phyloP scores from a whole-genome alignment of 2,888 invertebrate genomes.

The Brachypalpus laphriformis region DNA sequence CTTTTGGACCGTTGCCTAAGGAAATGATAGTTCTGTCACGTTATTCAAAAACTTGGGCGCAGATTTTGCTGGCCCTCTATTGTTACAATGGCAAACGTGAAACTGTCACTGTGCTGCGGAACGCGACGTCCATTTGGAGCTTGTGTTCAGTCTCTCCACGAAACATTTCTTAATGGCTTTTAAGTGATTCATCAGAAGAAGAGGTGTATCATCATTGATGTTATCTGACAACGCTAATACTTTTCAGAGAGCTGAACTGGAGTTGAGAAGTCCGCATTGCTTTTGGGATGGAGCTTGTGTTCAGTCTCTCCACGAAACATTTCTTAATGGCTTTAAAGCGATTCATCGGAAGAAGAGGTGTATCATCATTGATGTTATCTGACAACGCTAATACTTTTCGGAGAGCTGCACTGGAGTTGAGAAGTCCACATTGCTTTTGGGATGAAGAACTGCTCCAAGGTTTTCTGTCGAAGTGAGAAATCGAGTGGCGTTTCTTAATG shows the following conservation, averaged over 20 bases:
- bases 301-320: background rate
- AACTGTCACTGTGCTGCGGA: background rate
- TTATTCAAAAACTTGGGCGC: background rate
- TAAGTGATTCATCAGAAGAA: background rate
- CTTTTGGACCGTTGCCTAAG: background rate
- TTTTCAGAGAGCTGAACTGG: background rate
- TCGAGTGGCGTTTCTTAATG: background rate
- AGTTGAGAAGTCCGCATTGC: background rate
- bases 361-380: background rate
- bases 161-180: background rate
- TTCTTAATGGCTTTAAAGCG: background rate
- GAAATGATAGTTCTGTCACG: background rate
- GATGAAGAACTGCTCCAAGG: background rate
- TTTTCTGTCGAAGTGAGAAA: background rate
- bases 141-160: background rate
- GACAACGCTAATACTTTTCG: slow-evolving; percentile 4
- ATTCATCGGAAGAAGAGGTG: background rate
- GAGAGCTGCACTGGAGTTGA: background rate
- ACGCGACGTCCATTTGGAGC: background rate
- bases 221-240: slow-evolving; percentile 1
- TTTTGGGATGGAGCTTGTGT: background rate
- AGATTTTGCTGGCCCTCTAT: slow-evolving; percentile 1
- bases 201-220: background rate
- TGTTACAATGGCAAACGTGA: background rate
- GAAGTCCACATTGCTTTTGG: background rate